Conservation (phyloP, 2,113 vertebrate genomes). For the Philantomba maxwellii region DNA sequence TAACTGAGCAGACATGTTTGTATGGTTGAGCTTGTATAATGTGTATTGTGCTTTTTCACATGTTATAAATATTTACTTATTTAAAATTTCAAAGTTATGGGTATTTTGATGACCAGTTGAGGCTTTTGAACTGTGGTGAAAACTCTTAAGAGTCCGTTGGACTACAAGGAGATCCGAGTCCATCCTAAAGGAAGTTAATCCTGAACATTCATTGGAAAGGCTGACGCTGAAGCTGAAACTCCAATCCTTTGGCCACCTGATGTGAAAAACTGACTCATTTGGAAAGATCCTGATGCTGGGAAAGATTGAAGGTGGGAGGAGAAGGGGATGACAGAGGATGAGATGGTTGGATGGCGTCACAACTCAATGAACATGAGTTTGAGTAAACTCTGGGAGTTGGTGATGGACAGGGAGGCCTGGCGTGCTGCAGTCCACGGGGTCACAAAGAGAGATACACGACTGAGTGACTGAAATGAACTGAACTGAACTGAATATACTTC, state of each 20-base stretch:
- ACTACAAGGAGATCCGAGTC: not conserved
- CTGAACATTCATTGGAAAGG: not conserved
- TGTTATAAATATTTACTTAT: not conserved
- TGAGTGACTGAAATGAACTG: not conserved
- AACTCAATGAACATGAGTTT: not conserved
- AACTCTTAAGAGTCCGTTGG: not conserved
- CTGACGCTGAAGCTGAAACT: not conserved
- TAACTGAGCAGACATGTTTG: not conserved
- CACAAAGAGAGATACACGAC: fast-evolving
- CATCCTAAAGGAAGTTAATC: not conserved
- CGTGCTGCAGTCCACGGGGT: fast-evolving
- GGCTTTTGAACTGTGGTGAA: not conserved
- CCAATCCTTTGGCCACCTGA: not conserved
- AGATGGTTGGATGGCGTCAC: fast-evolving
- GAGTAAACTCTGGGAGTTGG: not conserved
- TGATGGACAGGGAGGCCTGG: not conserved
- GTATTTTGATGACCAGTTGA: not conserved
- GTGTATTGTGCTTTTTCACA: not conserved
- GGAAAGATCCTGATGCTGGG: not conserved
- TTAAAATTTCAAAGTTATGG: not conserved
- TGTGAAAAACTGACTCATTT: not conserved
- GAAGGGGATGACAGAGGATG: not conserved
- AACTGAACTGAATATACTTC: not conserved
- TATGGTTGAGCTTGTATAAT: not conserved
- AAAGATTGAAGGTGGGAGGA: not conserved